Conservation (phyloP, 2,888 invertebrate genomes). For the Diaperis boleti region DNA sequence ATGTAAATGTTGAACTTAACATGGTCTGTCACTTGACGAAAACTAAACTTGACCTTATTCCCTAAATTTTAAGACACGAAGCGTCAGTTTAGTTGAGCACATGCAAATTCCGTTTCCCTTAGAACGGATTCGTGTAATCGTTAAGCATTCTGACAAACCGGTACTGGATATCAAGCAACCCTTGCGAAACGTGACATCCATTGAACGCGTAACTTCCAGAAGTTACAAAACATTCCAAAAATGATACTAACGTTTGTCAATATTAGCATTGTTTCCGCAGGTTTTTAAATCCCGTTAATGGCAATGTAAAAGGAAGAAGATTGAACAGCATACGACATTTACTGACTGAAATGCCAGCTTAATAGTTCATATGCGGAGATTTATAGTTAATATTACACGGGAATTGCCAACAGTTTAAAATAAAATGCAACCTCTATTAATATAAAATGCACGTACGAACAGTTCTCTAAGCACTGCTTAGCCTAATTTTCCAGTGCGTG, state of each 20-base stretch:
- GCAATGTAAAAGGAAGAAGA: slow-evolving; percentile 8
- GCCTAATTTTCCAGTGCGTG: slow-evolving; percentile 20
- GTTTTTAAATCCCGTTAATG: slow-evolving; percentile 20
- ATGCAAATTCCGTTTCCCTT: slow-evolving; percentile 44
- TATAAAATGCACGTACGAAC: slow-evolving; percentile 26
- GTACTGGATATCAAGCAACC: slow-evolving; percentile 43
- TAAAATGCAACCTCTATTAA: slow-evolving; percentile 11
- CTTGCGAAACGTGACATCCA: slow-evolving; percentile 41
- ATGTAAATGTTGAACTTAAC: slow-evolving; percentile 20
- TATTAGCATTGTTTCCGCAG: slow-evolving; percentile 19
- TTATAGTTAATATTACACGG: slow-evolving; percentile 25
- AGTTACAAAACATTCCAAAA: slow-evolving; percentile 28
- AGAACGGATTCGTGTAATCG: slow-evolving; percentile 45
- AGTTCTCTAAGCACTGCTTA: slow-evolving; percentile 14
- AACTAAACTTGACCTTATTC: slow-evolving; percentile 43
- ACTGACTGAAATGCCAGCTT: slow-evolving; percentile 20
- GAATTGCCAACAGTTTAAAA: slow-evolving; percentile 18
- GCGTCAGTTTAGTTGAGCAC: slow-evolving; percentile 41
- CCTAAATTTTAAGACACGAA: slow-evolving; percentile 40
- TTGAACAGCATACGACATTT: slow-evolving; percentile 10
- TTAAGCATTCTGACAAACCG: slow-evolving; percentile 45
- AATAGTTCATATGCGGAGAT: slow-evolving; percentile 25
- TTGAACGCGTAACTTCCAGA: slow-evolving; percentile 34
- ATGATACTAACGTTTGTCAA: slow-evolving; percentile 36
- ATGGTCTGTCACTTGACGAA: slow-evolving; percentile 29